Evolutionary conservation across 2,113 vertebrate genomes (phyloP).

Genomic region (Cardinalis cardinalis): DNA sequence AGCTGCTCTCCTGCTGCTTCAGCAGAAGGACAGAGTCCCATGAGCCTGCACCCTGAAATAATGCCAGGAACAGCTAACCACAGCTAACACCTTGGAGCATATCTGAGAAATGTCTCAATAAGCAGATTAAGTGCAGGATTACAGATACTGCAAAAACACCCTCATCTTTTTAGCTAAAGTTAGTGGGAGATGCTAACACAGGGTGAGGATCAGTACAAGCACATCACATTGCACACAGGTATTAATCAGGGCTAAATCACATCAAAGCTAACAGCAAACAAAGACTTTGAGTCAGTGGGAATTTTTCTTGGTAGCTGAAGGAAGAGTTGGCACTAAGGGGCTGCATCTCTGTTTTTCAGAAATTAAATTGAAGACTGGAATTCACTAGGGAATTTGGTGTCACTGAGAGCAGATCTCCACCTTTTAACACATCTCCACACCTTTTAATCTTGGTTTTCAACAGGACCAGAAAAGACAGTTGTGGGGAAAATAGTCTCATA

Average conservation of each 20-base stretch:
- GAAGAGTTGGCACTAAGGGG: neutral
- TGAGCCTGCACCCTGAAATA: neutral
- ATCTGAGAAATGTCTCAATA: neutral
- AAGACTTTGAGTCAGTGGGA: neutral
- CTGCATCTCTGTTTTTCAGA: neutral
- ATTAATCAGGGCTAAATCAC: neutral
- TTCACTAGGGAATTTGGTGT: neutral
- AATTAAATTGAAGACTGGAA: neutral
- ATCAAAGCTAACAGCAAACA: neutral
- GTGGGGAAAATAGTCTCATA: neutral
- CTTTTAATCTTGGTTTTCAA: neutral
- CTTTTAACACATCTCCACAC: neutral
- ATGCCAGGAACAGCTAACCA: neutral
- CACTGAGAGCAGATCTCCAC: neutral
- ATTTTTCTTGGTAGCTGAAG: neutral
- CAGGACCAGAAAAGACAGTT: neutral
- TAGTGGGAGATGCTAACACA: neutral
- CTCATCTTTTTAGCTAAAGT: neutral
- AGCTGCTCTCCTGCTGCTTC: neutral
- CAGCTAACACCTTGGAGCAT: neutral
- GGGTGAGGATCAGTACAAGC: neutral
- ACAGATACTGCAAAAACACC: neutral
- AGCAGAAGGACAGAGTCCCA: neutral
- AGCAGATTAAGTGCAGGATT: neutral
- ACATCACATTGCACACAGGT: neutral